phyloP scores from a whole-genome alignment of 2,797 vertebrate species.

The Xerus rutilus region DNA sequence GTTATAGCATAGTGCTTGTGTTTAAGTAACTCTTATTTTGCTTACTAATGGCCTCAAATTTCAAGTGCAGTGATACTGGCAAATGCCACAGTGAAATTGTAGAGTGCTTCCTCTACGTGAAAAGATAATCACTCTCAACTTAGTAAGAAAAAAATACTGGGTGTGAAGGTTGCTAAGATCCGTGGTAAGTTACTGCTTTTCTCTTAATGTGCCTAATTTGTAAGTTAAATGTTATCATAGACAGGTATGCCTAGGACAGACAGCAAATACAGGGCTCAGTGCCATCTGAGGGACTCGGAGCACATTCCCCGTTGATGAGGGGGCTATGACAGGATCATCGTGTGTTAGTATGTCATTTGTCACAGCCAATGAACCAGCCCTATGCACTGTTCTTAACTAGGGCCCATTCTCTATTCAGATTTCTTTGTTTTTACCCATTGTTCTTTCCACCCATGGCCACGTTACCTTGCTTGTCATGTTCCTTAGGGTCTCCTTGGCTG shows the following conservation, averaged over 20 bases:
- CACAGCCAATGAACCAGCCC: not conserved
- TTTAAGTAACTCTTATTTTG: not conserved
- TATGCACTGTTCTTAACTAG: not conserved
- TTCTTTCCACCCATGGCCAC: not conserved
- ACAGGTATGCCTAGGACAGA: not conserved
- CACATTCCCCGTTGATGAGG: not conserved
- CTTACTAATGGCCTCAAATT: not conserved
- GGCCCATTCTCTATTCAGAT: not conserved
- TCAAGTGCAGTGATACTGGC: not conserved
- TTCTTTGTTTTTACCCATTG: not conserved
- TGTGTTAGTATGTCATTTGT: not conserved
- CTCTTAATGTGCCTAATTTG: not conserved
- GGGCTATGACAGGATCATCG: not conserved
- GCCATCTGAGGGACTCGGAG: not conserved
- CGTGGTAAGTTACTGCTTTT: not conserved
- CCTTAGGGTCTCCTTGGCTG: not conserved
- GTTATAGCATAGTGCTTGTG: not conserved
- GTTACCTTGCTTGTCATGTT: fast-evolving
- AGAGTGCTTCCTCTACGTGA: not conserved
- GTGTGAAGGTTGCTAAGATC: not conserved
- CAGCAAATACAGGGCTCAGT: not conserved
- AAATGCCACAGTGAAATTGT: not conserved
- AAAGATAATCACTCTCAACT: not conserved
- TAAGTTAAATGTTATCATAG: not conserved
- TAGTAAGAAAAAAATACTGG: not conserved